A percentile compares a stretch with the other conserved stretches of the same genome.
phyloP scores from a whole-genome alignment of 2,797 vertebrate species.

The Falco naumanni region DNA sequence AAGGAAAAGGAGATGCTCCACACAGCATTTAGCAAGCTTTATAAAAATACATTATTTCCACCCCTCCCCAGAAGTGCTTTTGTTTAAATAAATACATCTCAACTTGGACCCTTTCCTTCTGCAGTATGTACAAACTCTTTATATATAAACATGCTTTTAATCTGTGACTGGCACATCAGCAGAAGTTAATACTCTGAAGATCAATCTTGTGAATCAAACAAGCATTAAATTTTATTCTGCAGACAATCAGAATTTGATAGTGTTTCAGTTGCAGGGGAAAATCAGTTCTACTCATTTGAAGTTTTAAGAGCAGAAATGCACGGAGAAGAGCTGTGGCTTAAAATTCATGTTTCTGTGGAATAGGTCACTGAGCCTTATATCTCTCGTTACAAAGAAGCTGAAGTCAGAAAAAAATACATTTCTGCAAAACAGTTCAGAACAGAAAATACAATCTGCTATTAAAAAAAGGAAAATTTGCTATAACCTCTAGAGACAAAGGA shows the following conservation, averaged over 20 bases:
- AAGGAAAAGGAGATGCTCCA: neutral
- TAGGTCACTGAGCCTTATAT: neutral
- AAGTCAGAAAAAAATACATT: neutral
- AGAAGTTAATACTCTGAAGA: neutral
- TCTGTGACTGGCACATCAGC: neutral
- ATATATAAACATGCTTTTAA: neutral
- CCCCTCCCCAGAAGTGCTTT: neutral
- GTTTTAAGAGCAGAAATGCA: neutral
- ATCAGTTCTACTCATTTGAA: neutral
- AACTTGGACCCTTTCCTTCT: neutral
- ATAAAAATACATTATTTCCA: neutral
- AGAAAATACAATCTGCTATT: neutral
- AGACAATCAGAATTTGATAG: neutral
- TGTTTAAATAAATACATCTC: neutral
- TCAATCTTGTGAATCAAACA: neutral
- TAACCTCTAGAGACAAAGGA: neutral
- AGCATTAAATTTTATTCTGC: neutral
- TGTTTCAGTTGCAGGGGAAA: neutral
- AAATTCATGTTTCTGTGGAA: neutral
- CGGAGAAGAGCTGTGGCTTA: neutral
- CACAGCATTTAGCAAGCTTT: neutral
- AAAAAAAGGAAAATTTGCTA: neutral
- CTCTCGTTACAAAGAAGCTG: neutral
- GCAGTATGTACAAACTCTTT: neutral
- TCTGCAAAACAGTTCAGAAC: neutral